Evolutionary conservation across 2,113 vertebrate genomes (phyloP), one percentile per base, ranked within the genome.

Genomic region (Syrmaticus mikado): DNA sequence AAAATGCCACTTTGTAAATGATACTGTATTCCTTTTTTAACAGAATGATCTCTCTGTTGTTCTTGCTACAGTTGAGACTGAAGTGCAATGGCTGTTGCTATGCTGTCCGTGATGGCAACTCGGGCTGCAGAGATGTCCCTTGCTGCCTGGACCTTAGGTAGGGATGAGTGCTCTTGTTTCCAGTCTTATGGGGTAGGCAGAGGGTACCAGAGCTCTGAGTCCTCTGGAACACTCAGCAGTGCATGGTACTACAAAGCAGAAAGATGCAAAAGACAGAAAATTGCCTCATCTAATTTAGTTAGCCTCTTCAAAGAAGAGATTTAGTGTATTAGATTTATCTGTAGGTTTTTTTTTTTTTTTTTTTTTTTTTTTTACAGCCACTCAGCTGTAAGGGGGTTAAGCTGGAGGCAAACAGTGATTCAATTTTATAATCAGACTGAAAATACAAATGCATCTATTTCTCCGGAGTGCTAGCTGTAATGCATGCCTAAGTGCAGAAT

Each of bases 321-420:
- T 93, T 94, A 74, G 72, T 87, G 77, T 82, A 58, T 82, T 87
- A 93, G 87, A 60, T 67, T 93, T 27, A 88, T 83, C 81, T 79
- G 71, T 87, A 90, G 60, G 41, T 15, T 41, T 41, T 15, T 15
- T 16, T 41, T 41, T 41, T 41, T 41, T 43, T 43, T 41, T 15
- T 15, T 15, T 15, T 15, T 15, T 43, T 34, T 90, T 96, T 95
- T 38, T 41, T 81, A 50, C 85, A 94, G 79, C 43, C 68, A 83
- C 76, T 83, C 64, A 91, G 19, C 62, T 75, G 55, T 78, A 87
- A 92, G 55, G 57, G 68, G 68, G 72, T 91, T 89, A 92, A 94
- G 55, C 52, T 94, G 67, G 61, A 91, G 79, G 76, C 87, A 95
- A 94, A 89, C 14, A 65, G 52, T 78, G 68, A 70, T 90, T 87